Base-by-base conservation (phyloP, 2,888 invertebrate genomes). In the Phortica magna region DNA sequence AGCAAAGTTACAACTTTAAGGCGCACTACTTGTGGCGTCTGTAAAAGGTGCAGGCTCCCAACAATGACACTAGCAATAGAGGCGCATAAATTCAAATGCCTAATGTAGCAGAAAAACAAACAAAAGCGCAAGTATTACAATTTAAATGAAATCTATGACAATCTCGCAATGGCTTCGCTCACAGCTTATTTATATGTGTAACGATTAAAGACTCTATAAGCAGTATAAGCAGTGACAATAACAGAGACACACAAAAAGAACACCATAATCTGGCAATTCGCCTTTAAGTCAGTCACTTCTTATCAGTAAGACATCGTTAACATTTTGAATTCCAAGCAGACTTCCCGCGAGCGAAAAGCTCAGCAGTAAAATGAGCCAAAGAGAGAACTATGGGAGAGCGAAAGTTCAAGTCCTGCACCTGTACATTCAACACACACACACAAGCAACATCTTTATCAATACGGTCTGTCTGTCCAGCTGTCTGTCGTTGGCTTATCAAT, bases 71-170 rank as follows among this genome's bases (percentile, higher is more conserved):
- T 43, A 48, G 14, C 48, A 9, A 31, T 10, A 61, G 53, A 14
- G 59, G 39, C 22, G 31, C 48, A 65, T 48, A 39, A 75, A 70
- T 76, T 74, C 74, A 77, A 74, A 61, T 79, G 82, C 77, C 77
- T 81, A 84, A 88, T 88, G 87, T 86, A 80, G 65, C 79, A 79
- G 65, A 82, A 75, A 78, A 61, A 77, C 79, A 81, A 83, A 84
- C 87, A 83, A 84, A 83, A 55, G 43, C 1, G 7, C n/a, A 31
- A 67, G 79, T 65, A 31, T 31, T 61, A 39, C 67, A 48, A 76
- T 79, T 81, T 84, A 84, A 87, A 85, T 77, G 82, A 84, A 85
- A 87, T 87, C 85, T 85, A 88, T 84, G 88, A 83, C 83, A 85
- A 85, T 85, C 87, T 84, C 80, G 82, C 64, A 64, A 14, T 43